Base-by-base conservation (phyloP, 2,888 invertebrate genomes). In the Cataglyphis livida region DNA sequence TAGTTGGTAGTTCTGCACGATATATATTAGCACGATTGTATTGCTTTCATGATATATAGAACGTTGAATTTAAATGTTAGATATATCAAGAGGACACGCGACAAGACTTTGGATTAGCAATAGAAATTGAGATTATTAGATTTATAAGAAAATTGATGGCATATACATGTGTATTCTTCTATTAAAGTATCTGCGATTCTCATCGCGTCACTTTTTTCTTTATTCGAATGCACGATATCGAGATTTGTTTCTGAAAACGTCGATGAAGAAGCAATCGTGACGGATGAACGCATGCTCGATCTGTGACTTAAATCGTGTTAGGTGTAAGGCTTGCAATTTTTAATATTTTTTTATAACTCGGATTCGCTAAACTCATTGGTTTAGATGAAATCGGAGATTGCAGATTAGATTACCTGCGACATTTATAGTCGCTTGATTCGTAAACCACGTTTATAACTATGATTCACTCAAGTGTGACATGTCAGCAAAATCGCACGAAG, bases 391-490 rank as follows among this genome's bases (percentile, higher is more conserved):
- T 70, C 44, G 18, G 59, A 70, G 38, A 70, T 25, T 44, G 35
- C 15, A 15, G 12, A 18, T 28, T 57, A 15, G 4, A 0, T 48
- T 12, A 44, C n/a, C 25, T 54, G 65, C 25, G n/a, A 70, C 18
- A 59, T 12, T 59, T 70, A 48, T 48, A 25, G 44, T 18, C 68
- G 70, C 10, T 38, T 44, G 59, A 38, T 41, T 41, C 32, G 54
- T 15, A 44, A 59, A 21, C 44, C 61, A 35, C 83, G 68, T 68
- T 61, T 74, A 70, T 61, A 62, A 81, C 6, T 65, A 73, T 85
- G 87, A 83, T 85, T 88, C 87, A 81, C 82, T 88, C 88, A 83
- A 87, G 81, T 81, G 83, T 78, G 85, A 85, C 73, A 66, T 81
- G 59, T 62, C 75, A 62, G 38, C 51, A 57, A 81, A 32, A 73